phyloP scores from a whole-genome alignment of 2,888 invertebrate genomes.

The Cryptocheilus praepositus region DNA sequence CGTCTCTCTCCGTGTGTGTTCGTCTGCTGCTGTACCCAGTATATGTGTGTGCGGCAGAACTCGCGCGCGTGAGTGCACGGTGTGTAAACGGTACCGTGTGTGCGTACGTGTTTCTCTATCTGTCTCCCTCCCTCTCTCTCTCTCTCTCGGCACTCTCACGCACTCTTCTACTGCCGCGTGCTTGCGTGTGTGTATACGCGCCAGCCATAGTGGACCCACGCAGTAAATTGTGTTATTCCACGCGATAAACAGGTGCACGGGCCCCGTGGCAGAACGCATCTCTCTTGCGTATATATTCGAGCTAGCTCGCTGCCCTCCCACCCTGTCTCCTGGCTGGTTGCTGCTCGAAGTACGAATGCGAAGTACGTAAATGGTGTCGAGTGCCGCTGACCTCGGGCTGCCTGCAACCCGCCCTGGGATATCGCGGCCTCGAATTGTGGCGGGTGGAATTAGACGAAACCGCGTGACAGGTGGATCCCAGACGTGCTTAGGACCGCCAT shows the following conservation, averaged over 20 bases:
- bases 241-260: conserved; percentile 52
- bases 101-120: conserved; percentile 42
- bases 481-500: conserved; percentile 2
- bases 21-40: conserved; percentile 16
- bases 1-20: conserved; percentile 9
- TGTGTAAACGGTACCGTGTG: conserved; percentile 32
- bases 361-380: conserved; percentile 33
- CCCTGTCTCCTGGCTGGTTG: conserved; percentile 23
- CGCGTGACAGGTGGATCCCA: conserved; percentile 45
- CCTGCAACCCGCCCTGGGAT: conserved; percentile 20
- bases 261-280: conserved; percentile 1
- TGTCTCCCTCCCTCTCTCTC: conserved; percentile 17
- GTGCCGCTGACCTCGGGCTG: conserved; percentile 27
- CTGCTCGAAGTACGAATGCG: conserved; percentile 13
- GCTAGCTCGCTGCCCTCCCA: conserved; percentile 3
- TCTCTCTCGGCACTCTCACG: neutral
- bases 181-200: conserved; percentile 37
- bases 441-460: conserved; percentile 50
- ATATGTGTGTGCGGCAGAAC: conserved; percentile 34
- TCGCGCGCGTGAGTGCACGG: conserved; percentile 21
- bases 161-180: neutral
- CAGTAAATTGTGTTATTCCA: conserved; percentile 57
- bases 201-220: conserved; percentile 51
- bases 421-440: conserved; percentile 29
- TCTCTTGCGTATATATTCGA: neutral